Percentiles rank a stretch among this genome's conserved stretches.
These are phyloP conservation scores for Argyresthia goedartella DNA, from an alignment of 2,888 invertebrate species.

Conservation along the genomic window DNA sequence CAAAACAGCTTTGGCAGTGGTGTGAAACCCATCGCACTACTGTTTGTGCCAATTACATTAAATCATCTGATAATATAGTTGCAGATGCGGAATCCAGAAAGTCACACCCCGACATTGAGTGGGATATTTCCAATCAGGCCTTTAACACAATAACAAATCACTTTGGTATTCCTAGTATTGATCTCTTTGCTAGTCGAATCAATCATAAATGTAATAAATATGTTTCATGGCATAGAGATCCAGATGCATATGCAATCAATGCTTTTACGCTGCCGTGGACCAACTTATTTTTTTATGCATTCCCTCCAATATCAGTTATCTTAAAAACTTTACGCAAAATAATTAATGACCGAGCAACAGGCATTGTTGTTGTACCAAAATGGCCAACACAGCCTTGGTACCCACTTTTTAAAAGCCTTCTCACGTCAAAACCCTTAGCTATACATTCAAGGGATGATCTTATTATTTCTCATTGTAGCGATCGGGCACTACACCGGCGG, in stretches of 20 bases:
- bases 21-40: constrained; percentile 1
- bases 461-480: neutral
- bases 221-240: no score
- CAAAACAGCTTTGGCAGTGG: constrained; percentile 5
- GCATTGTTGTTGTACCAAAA: neutral
- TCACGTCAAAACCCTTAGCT: neutral
- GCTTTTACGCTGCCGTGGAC: no score
- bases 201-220: no score
- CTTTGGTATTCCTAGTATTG: neutral
- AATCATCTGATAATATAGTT: constrained; percentile 1
- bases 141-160: neutral
- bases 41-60: neutral
- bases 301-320: no score
- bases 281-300: no score
- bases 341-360: neutral
- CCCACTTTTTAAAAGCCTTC: neutral
- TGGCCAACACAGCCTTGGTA: neutral
- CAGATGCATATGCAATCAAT: no score
- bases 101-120: no score
- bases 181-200: neutral
- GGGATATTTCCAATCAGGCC: no score
- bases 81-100: no score
- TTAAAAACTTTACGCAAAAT: no score
- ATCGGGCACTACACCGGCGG: neutral
- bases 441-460: neutral